phyloP scores from a whole-genome alignment of 2,888 invertebrate genomes.

The Eledone cirrhosa region DNA sequence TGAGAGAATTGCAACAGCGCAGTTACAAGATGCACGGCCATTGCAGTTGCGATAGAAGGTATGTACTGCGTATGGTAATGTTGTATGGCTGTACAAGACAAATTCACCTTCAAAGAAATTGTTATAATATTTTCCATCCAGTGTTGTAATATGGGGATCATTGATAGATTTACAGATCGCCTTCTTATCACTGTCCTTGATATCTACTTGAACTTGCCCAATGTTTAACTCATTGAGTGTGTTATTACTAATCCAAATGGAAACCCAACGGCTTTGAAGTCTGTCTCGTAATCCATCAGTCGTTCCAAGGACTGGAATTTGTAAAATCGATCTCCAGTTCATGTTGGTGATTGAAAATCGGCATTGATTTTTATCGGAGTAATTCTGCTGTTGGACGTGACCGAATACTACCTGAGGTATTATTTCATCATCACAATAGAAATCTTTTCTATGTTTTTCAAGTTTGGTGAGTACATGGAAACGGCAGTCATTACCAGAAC shows the following conservation, averaged over 20 bases:
- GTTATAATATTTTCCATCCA: slow-evolving; percentile 52
- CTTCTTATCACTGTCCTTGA: slow-evolving; percentile 44
- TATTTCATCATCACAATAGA: background rate
- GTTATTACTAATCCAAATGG: background rate
- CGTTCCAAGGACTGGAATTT: slow-evolving; percentile 1
- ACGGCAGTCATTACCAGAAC: slow-evolving; percentile 18
- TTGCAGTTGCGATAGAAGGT: slow-evolving; percentile 40
- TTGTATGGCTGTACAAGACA: slow-evolving; percentile 49
- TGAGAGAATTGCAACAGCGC: slow-evolving; percentile 47
- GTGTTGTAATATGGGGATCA: slow-evolving; percentile 53
- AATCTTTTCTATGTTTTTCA: background rate
- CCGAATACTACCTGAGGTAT: slow-evolving; percentile 24
- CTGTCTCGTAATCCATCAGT: slow-evolving; percentile 22
- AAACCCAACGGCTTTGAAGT: background rate
- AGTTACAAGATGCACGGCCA: slow-evolving; percentile 46
- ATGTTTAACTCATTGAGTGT: background rate
- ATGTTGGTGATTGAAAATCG: background rate
- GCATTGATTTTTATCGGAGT: background rate
- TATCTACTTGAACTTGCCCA: slow-evolving; percentile 34
- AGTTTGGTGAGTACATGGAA: background rate
- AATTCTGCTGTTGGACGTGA: background rate
- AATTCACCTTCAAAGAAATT: slow-evolving; percentile 53
- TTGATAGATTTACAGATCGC: slow-evolving; percentile 50
- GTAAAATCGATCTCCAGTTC: slow-evolving; percentile 16
- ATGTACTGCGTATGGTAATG: slow-evolving; percentile 52